A percentile compares a stretch with the other conserved stretches of the same genome.
These are phyloP conservation scores for Aramus guarauna DNA, from an alignment of 2,113 vertebrate genomes.

Conservation along the genomic window DNA sequence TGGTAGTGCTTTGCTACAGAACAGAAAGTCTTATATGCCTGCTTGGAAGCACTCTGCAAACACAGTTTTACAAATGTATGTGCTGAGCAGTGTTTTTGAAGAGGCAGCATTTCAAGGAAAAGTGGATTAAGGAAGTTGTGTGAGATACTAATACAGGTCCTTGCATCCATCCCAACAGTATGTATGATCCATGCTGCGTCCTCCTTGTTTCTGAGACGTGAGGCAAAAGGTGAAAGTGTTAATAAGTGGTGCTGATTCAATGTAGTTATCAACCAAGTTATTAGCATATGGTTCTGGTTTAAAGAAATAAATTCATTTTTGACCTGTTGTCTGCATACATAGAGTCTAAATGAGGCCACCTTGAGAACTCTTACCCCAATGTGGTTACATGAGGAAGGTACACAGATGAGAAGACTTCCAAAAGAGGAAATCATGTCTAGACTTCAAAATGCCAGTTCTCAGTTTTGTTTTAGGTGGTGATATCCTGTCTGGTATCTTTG, in stretches of 20 bases:
- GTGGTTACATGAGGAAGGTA: constrained; percentile 54
- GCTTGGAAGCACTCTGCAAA: background rate
- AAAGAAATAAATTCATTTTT: background rate
- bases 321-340: background rate
- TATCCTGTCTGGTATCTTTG: constrained; percentile 44
- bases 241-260: background rate
- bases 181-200: background rate
- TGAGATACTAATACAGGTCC: background rate
- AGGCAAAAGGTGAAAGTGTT: background rate
- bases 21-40: background rate
- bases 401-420: constrained; percentile 55
- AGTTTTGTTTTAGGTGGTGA: constrained; percentile 53
- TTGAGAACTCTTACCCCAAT: background rate
- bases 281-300: background rate
- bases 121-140: background rate
- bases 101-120: background rate
- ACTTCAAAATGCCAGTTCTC: constrained; percentile 64
- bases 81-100: background rate
- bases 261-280: background rate
- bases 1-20: background rate
- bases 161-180: background rate
- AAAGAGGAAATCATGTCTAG: constrained; percentile 63
- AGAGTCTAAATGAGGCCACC: background rate
- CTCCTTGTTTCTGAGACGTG: background rate
- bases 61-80: background rate